These are phyloP conservation scores for Acanthosoma haemorrhoidale DNA, from an alignment of 2,888 invertebrate species.

Conservation along the genomic window DNA sequence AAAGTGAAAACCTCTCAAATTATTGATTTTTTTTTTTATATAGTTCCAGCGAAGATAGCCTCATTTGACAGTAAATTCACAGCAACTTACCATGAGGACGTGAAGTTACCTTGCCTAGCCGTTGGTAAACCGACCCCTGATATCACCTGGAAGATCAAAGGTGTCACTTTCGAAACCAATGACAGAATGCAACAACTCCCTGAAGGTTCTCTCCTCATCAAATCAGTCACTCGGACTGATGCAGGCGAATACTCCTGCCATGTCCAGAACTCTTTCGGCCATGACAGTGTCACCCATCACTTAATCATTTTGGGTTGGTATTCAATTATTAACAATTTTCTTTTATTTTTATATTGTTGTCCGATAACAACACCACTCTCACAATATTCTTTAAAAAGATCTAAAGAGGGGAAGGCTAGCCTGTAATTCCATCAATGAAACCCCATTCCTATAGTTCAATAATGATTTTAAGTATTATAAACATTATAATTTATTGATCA, in stretches of 20 bases:
- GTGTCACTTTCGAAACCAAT: constrained; percentile 68
- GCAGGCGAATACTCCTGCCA: constrained; percentile 92
- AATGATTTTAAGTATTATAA: too few species aligned
- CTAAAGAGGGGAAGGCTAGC: too few species aligned
- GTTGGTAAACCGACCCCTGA: constrained; percentile 88
- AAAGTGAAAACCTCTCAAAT: too few species aligned
- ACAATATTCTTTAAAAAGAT: too few species aligned
- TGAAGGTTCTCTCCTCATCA: constrained; percentile 86
- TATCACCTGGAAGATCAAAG: constrained; percentile 82
- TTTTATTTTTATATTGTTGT: not conserved
- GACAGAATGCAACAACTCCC: constrained; percentile 78
- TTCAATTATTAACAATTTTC: too few species aligned
- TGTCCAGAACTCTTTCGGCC: constrained; percentile 87
- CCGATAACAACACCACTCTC: too few species aligned
- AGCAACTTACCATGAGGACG: constrained; percentile 85
- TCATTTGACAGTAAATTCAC: constrained; percentile 92
- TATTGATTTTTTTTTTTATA: constrained; percentile 41
- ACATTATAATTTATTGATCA: too few species aligned
- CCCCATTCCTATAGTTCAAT: too few species aligned
- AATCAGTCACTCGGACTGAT: constrained; percentile 81
- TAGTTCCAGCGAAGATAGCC: constrained; percentile 89
- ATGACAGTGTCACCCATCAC: constrained; percentile 85
- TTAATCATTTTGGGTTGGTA: constrained; percentile 72
- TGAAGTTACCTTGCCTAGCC: constrained; percentile 83
- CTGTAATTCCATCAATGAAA: too few species aligned